Conservation (phyloP, 2,113 vertebrate species). For the Anhinga anhinga region DNA sequence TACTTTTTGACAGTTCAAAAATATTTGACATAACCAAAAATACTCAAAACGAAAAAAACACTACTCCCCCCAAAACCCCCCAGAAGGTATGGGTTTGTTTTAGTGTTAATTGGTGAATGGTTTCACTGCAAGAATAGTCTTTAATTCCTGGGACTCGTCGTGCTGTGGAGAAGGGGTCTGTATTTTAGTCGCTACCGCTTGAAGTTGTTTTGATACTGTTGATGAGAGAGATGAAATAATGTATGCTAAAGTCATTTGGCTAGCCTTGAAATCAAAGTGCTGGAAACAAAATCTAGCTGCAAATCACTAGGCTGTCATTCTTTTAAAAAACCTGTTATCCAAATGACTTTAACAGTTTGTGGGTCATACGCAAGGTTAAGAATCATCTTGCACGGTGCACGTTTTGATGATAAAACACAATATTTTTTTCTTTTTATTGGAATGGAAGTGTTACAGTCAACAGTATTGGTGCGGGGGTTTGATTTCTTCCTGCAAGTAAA, state of each 20-base stretch:
- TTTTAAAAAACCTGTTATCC: conserved; percentile 60
- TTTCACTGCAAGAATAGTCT: background rate
- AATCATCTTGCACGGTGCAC: conserved; percentile 7
- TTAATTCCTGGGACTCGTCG: background rate
- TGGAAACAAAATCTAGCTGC: conserved; percentile 62
- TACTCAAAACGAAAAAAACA: too few relatives aligned
- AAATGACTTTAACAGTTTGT: conserved; percentile 73
- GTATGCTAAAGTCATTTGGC: conserved; percentile 72
- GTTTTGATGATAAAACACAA: conserved; percentile 60
- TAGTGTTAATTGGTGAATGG: background rate
- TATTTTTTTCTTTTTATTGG: conserved; percentile 16
- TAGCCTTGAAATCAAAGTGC: conserved; percentile 45
- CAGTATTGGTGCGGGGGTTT: conserved; percentile 1
- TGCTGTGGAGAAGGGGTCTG: background rate
- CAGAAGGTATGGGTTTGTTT: background rate
- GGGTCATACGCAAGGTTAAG: conserved; percentile 55
- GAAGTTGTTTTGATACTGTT: conserved; percentile 40
- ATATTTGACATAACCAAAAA: background rate
- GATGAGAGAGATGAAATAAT: conserved; percentile 37
- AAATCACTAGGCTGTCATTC: conserved; percentile 68
- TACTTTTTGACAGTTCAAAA: background rate
- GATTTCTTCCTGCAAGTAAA: conserved; percentile 29
- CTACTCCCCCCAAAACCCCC: too few relatives aligned
- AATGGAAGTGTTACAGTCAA: conserved; percentile 26
- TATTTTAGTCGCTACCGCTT: background rate